These are phyloP conservation scores for Drosophila infuscata DNA, from an alignment of 2,888 invertebrate genomes.

Conservation along the genomic window DNA sequence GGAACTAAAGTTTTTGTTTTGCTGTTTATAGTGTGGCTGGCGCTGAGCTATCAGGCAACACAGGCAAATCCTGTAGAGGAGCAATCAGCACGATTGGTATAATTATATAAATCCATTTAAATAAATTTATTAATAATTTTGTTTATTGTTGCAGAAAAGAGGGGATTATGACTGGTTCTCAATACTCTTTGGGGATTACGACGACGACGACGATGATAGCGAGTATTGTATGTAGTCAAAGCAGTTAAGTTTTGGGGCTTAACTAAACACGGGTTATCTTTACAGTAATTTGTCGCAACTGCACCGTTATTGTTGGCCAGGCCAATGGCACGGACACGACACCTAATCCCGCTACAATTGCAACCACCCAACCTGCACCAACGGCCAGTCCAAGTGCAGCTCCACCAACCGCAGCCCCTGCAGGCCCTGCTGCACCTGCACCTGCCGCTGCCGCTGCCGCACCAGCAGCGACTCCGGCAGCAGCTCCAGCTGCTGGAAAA, in stretches of 20 bases:
- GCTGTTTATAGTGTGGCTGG: conserved; percentile 36
- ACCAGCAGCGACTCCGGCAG: neutral
- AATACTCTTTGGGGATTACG: conserved; percentile 37
- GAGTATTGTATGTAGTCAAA: conserved; percentile 51
- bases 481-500: neutral
- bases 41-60: conserved; percentile 10
- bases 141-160: conserved; percentile 32
- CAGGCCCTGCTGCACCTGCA: neutral
- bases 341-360: conserved; percentile 9
- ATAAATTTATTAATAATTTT: neutral
- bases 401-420: neutral
- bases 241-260: fast-evolving
- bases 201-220: conserved; percentile 40
- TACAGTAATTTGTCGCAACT: conserved; percentile 76
- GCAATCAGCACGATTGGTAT: conserved; percentile 27
- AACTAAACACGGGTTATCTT: neutral
- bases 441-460: neutral
- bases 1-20: conserved; percentile 36
- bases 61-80: conserved; percentile 31
- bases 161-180: conserved; percentile 47
- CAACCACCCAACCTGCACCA: conserved; percentile 23
- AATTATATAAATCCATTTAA: too few relatives aligned
- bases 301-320: conserved; percentile 66
- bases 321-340: conserved; percentile 15
- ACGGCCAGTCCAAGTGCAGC: neutral